phyloP scores from a whole-genome alignment of 2,797 vertebrate genomes.

The Valencia hispanica region DNA sequence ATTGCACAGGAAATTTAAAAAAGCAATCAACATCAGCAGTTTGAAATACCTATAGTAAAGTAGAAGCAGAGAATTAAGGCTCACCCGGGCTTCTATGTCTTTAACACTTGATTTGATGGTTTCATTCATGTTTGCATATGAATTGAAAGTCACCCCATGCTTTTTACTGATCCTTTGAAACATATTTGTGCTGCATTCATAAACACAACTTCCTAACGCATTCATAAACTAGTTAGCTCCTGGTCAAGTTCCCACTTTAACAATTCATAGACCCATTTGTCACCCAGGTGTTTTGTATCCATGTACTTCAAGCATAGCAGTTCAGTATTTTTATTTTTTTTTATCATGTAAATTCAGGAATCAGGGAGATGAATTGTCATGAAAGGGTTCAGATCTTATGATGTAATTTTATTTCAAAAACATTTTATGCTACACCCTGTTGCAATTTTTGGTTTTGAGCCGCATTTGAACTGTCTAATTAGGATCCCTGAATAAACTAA shows the following conservation, averaged over 20 bases:
- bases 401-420: neutral
- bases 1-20: neutral
- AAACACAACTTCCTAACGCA: neutral
- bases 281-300: neutral
- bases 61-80: neutral
- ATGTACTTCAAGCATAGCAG: too few relatives aligned
- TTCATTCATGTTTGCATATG: neutral
- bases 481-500: too few relatives aligned
- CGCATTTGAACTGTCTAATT: neutral
- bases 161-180: neutral
- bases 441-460: neutral
- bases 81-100: neutral
- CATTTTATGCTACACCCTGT: neutral
- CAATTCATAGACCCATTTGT: too few relatives aligned
- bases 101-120: neutral
- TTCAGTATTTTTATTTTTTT: too few relatives aligned
- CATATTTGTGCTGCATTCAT: neutral
- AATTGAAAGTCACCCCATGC: neutral
- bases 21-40: neutral
- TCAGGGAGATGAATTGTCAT: neutral
- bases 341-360: neutral
- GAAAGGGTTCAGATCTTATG: neutral
- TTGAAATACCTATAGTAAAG: neutral
- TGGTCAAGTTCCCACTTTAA: neutral
- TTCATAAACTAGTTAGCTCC: too few relatives aligned